phyloP scores from a whole-genome alignment of 2,113 vertebrate species.

The Verasper variegatus region DNA sequence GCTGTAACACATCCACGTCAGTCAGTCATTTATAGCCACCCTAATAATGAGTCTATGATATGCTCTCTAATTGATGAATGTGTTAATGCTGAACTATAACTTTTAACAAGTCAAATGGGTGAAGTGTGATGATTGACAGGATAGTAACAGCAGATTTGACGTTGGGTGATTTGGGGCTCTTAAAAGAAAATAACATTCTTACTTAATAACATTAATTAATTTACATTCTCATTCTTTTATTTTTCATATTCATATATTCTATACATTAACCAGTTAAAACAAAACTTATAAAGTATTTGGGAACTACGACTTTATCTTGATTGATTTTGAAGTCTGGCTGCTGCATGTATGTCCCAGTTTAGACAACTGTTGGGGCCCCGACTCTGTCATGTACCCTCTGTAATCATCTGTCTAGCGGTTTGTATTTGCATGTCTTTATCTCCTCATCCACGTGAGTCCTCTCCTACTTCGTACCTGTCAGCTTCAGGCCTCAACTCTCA shows the following conservation, averaged over 20 bases:
- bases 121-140: no score
- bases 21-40: neutral
- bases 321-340: conserved; percentile 1
- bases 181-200: no score
- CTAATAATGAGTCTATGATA: neutral
- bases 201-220: neutral
- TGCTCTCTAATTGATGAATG: neutral
- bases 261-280: neutral
- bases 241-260: no score
- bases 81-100: neutral
- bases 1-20: conserved; percentile 29
- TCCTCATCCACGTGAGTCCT: conserved; percentile 20
- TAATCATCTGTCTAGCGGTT: conserved; percentile 27
- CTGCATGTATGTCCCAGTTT: neutral
- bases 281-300: neutral
- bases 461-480: conserved; percentile 37
- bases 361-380: neutral
- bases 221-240: no score
- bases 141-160: no score
- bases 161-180: no score
- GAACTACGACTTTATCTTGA: neutral
- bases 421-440: conserved; percentile 53
- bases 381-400: conserved; percentile 14
- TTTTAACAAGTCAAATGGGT: no score
- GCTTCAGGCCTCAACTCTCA: conserved; percentile 35